Conservation (phyloP, 1,140 invertebrate genomes). For the Scaptomyza montana region DNA sequence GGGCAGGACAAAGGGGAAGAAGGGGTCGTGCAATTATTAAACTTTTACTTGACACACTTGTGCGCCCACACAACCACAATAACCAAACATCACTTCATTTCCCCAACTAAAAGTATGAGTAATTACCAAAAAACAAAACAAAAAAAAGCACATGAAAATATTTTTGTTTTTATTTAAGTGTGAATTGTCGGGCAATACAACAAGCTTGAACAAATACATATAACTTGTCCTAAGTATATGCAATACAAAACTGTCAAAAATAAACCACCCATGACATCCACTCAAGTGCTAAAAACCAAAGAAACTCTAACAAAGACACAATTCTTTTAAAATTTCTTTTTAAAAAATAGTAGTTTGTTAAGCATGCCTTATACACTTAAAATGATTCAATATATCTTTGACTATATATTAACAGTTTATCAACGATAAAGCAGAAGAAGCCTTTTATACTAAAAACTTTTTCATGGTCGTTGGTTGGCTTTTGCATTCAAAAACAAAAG, state of each 20-base stretch:
- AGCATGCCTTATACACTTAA: background rate
- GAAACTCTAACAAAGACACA: background rate
- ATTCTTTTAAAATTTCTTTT: background rate
- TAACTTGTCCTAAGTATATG: background rate
- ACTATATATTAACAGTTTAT: background rate
- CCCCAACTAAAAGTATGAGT: background rate
- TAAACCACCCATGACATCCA: background rate
- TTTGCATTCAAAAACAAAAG: conserved; percentile 63
- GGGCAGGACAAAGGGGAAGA: conserved; percentile 10
- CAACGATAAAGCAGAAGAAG: background rate
- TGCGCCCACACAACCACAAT: background rate
- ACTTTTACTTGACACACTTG: conserved; percentile 42
- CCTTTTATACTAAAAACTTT: conserved; percentile 62
- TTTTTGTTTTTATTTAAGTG: background rate
- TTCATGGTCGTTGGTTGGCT: conserved; percentile 69
- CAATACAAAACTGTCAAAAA: conserved; percentile 14
- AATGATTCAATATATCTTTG: conserved; percentile 1
- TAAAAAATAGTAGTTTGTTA: background rate
- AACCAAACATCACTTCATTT: background rate
- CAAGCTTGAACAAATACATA: background rate
- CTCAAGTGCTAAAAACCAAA: conserved; percentile 2
- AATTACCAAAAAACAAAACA: background rate
- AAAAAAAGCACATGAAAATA: background rate
- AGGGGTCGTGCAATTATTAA: conserved; percentile 42
- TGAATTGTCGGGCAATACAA: background rate